Evolutionary conservation across 1,140 invertebrate genomes (phyloP), one percentile per base, ranked within the genome.

Genomic region (Drosophila leontia): DNA sequence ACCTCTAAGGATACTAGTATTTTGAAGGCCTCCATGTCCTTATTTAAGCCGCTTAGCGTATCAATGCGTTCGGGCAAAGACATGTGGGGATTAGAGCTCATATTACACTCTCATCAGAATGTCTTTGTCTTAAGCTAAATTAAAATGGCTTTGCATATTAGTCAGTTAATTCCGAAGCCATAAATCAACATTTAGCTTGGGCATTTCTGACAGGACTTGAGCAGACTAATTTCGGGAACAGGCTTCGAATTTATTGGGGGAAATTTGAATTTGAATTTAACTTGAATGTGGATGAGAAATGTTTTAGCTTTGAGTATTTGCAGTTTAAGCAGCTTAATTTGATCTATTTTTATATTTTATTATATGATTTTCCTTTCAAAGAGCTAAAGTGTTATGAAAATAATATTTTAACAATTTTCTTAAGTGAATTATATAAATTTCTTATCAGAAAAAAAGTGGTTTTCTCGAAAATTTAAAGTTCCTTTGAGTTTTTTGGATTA

Each of bases 81-180:
- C 69, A 47, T 72, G 35, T 51, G 35, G 39, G 45, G 58, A 48
- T 63, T 56, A 37, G 0, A 23, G 11, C 7, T 17, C 34, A 44
- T 48, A 37, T 72, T 55, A 32, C n/a, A 41, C 15, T 75, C 15
- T 48, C 19, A 53, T 39, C 50, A 39, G 8, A 45, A 37, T 62
- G 45, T 34, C 32, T 19, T 42, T 19, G 50, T 23, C 37, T 44
- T 57, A 13, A 60, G 62, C 58, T 42, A 60, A 70, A 76, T 71
- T 63, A 51, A 67, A 70, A 61, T 80, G 8, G 45, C 47, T 41
- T 17, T 45, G 44, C 45, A 37, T 35, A 60, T 60, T 68, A 61
- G 48, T 35, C 47, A 48, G 63, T 70, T 83, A 59, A 75, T 79
- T 65, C 37, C 41, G n/a, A 42, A 39, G 48, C 42, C 44, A 71